Evolutionary conservation across 2,888 invertebrate genomes (phyloP).

Genomic region (Ectemnius lituratus): DNA sequence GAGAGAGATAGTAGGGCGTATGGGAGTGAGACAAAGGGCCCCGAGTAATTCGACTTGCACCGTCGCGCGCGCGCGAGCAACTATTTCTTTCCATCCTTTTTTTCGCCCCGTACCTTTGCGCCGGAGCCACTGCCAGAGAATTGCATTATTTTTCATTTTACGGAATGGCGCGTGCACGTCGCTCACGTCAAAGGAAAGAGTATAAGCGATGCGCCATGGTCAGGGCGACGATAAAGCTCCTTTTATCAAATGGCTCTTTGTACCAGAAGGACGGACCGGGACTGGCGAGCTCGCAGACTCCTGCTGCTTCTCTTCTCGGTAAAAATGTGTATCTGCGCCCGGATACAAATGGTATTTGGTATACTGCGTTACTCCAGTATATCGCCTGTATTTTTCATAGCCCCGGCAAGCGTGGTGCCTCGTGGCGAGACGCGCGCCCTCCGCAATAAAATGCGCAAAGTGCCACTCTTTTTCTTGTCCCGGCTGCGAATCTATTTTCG

Average conservation of each 20-base stretch:
- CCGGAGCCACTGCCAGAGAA: background rate
- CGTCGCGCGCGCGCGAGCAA: no score
- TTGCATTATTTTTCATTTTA: constrained; percentile 18
- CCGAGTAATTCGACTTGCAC: background rate
- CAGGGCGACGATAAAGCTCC: constrained; percentile 8
- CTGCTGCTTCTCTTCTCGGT: background rate
- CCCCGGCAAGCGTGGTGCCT: background rate
- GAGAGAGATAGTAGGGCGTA: no score
- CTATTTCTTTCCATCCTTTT: constrained; percentile 16
- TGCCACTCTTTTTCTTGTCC: background rate
- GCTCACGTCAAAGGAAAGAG: background rate
- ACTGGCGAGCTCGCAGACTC: background rate
- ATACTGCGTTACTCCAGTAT: constrained; percentile 3
- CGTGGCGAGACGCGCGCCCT: background rate
- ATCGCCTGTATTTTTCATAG: constrained; percentile 4
- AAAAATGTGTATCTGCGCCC: background rate
- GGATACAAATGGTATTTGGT: constrained; percentile 7
- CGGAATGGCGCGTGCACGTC: constrained; percentile 5
- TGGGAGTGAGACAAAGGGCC: no score
- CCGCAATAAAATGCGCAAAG: constrained; percentile 2
- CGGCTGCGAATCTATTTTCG: constrained; percentile 6
- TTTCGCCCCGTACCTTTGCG: background rate
- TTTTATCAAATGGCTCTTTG: background rate
- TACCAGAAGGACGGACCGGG: background rate
- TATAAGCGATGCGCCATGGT: constrained; percentile 5